phyloP scores from a whole-genome alignment of 92 coral and sea anemone species.

The Isaurus tuberculatus region DNA sequence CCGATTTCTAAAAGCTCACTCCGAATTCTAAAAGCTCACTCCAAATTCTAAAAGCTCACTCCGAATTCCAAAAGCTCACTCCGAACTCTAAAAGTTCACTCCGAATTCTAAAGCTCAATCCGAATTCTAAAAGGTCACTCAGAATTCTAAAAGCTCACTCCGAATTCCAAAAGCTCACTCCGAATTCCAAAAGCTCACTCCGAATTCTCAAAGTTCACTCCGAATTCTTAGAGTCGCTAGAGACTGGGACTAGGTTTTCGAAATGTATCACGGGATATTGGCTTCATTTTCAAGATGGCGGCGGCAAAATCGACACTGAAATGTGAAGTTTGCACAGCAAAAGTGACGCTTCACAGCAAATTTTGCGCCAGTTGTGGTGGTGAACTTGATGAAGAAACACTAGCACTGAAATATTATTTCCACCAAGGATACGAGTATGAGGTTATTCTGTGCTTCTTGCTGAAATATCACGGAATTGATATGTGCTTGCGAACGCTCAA shows the following conservation, averaged over 20 bases:
- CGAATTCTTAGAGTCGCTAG: not conserved
- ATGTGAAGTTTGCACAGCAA: not conserved
- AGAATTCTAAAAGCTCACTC: slow-evolving; percentile 3
- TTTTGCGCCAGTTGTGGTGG: not conserved
- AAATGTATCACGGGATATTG: slow-evolving; percentile 8
- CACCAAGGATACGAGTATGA: not conserved
- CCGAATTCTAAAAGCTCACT: too few species aligned
- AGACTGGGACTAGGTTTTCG: not conserved
- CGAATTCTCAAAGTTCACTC: too few species aligned
- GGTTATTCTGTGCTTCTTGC: slow-evolving; percentile 23
- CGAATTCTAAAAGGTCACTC: not conserved
- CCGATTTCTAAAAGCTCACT: too few species aligned
- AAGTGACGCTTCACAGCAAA: not conserved
- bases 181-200: not conserved
- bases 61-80: too few species aligned
- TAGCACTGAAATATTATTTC: not conserved
- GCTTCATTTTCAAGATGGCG: not conserved
- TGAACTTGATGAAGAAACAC: not conserved
- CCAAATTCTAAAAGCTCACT: too few species aligned
- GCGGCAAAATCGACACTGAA: not conserved
- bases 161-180: slow-evolving; percentile 3
- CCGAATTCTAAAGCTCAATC: not conserved
- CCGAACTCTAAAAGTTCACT: not conserved
- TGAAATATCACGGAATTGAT: slow-evolving; percentile 51
- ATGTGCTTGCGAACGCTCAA: slow-evolving; percentile 56